Conservation (phyloP, 2,797 vertebrate species). For the Enteromius treurensis region DNA sequence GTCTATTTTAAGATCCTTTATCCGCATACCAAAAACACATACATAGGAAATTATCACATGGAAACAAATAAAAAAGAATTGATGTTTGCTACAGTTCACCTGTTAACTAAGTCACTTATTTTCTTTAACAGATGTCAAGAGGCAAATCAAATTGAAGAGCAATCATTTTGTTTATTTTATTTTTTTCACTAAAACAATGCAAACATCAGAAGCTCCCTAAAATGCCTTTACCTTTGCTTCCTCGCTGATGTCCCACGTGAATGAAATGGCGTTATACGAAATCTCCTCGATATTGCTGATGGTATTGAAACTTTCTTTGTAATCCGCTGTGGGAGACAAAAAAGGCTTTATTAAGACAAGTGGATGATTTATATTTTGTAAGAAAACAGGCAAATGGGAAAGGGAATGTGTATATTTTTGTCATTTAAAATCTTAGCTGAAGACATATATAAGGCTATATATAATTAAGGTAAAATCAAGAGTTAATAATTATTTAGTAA, state of each 20-base stretch:
- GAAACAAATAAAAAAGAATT: neutral
- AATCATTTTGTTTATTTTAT: neutral
- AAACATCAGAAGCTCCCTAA: neutral
- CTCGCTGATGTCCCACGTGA: constrained; percentile 98
- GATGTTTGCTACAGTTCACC: neutral
- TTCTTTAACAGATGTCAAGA: neutral
- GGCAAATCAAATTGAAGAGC: neutral
- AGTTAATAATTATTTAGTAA: neutral
- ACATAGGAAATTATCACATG: neutral
- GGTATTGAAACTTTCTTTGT: constrained; percentile 99
- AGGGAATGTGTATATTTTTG: neutral
- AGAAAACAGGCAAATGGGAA: neutral
- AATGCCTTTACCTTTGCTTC: constrained; percentile 90
- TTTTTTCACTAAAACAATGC: neutral
- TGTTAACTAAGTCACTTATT: neutral
- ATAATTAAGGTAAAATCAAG: neutral
- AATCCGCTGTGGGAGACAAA: constrained; percentile 84
- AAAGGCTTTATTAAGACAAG: constrained; percentile 17
- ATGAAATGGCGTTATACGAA: constrained; percentile 96
- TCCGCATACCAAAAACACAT: constrained; percentile 26
- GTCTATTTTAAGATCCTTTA: constrained; percentile 48
- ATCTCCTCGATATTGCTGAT: constrained; percentile 99
- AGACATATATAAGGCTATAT: neutral
- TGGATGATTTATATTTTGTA: neutral
- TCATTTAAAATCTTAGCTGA: neutral